Evolutionary conservation across 2,113 vertebrate species (phyloP).

Genomic region (Myocastor coypus): DNA sequence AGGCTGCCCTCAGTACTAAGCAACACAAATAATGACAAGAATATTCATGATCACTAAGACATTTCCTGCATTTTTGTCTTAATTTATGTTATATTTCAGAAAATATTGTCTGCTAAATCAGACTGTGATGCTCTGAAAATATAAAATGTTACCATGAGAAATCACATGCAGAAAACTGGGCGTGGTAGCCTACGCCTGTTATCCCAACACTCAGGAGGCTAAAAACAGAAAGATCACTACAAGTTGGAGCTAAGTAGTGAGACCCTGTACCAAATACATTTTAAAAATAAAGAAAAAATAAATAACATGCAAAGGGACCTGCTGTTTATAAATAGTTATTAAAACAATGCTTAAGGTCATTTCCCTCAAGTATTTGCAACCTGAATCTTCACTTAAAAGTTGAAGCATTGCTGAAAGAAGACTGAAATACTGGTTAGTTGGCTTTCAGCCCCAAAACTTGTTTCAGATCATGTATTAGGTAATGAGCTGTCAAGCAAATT

Average conservation of each 20-base stretch:
- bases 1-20: conserved; percentile 4
- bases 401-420: not conserved
- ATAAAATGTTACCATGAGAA: not conserved
- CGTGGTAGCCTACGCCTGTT: too few species aligned
- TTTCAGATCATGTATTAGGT: not conserved
- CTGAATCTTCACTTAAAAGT: not conserved
- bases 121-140: not conserved
- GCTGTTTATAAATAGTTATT: not conserved
- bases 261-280: too few species aligned
- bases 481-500: not conserved
- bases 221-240: too few species aligned
- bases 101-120: conserved; percentile 12
- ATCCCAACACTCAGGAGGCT: too few species aligned
- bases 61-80: not conserved
- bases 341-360: not conserved
- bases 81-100: not conserved
- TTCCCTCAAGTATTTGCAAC: not conserved
- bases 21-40: not conserved
- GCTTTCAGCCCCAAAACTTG: not conserved
- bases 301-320: not conserved
- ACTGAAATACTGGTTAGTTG: not conserved
- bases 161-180: not conserved
- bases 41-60: not conserved
- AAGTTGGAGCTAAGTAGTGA: too few species aligned
- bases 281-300: not conserved